Evolutionary conservation across 2,888 invertebrate genomes (phyloP), one percentile per base, ranked within the genome.

Genomic region (Parasteatoda lunata): DNA sequence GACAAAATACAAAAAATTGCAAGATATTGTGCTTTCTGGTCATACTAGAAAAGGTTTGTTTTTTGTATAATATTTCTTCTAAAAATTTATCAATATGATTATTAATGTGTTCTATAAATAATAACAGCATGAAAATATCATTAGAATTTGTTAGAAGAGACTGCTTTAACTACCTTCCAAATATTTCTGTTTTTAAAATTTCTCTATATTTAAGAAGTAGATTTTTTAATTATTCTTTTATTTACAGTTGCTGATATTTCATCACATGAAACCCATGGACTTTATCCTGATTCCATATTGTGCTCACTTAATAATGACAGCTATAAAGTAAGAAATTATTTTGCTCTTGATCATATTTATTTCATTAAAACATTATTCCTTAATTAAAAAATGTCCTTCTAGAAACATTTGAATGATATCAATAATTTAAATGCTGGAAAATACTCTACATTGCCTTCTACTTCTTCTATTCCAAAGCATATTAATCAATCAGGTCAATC

Each of bases 1-100:
- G 45, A 82, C 66, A 13, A 88, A 71, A 49, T 85, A 85, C 69
- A 88, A 82, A 78, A 81, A 82, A 45, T 48, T 88, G 49, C 88
- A 88, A 70, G 85, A 88, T 54, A 69, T 78, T 51, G 79, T 88
- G 4, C 45, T 77, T 5, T 79, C 76, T 69, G 66, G 71, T 66
- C 79, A 84, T 71, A 51, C 4, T 71, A 75, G 49, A 49, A 84
- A 84, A 51, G 77, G 83, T 84, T 71, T 70, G 70, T 9, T 5
- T 30, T 30, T 30, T 30, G 2, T 1, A 30, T 30, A 30, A 30
- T 30, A 30, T 30, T 30, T 30, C 30, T 30, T 30, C 30, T 30
- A 30, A 30, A 30, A 30, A 30, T 30, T 30, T 30, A 30, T 30
- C 30, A 30, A 30, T 30, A 30, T 30, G 30, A 30, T 30, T 30